Percentiles rank a stretch among this genome's conserved stretches.
phyloP scores from a whole-genome alignment of 1,140 invertebrate genomes.

The Bombus sylvicola region DNA sequence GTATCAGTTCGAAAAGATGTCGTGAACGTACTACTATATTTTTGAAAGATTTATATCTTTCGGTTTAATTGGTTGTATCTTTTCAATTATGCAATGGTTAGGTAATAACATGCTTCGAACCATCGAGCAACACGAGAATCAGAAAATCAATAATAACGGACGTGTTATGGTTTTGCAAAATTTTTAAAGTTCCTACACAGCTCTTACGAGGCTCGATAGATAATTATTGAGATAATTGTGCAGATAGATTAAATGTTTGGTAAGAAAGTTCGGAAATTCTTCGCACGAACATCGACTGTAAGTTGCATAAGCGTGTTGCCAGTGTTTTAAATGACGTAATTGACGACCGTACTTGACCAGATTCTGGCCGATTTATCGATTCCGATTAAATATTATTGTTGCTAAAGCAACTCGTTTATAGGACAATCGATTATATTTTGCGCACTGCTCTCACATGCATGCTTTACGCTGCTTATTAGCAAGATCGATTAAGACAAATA shows the following conservation, averaged over 20 bases:
- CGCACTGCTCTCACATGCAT: background rate
- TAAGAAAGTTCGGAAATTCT: background rate
- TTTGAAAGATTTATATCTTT: background rate
- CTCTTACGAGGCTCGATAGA: too few relatives aligned
- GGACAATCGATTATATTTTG: conserved; percentile 17
- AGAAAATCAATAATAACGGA: background rate
- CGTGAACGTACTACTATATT: background rate
- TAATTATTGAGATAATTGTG: too few relatives aligned
- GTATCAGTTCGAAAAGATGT: background rate
- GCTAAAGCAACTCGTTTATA: conserved; percentile 26
- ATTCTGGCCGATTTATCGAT: background rate
- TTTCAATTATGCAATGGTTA: background rate
- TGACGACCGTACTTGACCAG: too few relatives aligned
- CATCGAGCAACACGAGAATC: background rate
- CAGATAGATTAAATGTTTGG: background rate
- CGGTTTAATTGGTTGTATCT: background rate
- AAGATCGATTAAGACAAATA: background rate
- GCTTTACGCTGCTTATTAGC: background rate
- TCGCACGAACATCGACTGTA: background rate
- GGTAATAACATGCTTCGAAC: background rate
- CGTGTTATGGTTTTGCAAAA: background rate
- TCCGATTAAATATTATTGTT: conserved; percentile 25
- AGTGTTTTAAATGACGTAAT: background rate
- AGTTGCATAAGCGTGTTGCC: background rate
- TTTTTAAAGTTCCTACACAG: too few relatives aligned